A percentile compares a stretch with the other conserved stretches of the same genome.
Evolutionary conservation across 2,888 invertebrate species (phyloP).

Genomic region (Scaptomyza caliginosa): DNA sequence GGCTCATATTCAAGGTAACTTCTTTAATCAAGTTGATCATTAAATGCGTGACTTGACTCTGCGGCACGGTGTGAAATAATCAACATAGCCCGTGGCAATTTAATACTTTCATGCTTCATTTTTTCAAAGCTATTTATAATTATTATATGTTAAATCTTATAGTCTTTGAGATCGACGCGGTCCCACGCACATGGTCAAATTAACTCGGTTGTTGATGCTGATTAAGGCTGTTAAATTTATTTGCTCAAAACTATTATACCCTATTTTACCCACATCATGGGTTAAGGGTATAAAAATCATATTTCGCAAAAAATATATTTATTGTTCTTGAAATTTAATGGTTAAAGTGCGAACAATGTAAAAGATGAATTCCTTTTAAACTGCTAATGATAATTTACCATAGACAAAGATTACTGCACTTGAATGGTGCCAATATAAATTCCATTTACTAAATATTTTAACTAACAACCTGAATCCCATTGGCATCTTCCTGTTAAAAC

Average conservation of each 20-base stretch:
- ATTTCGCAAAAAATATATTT: conserved; percentile 10
- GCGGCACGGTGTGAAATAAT: conserved; percentile 15
- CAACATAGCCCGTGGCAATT: conserved; percentile 22
- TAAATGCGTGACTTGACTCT: conserved; percentile 9
- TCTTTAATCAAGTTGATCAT: conserved; percentile 20
- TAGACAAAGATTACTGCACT: neutral
- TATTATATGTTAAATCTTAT: no score
- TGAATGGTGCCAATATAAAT: neutral
- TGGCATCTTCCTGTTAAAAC: neutral
- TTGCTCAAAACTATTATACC: no score
- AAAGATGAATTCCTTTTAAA: neutral
- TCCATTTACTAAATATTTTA: neutral
- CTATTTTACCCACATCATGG: no score
- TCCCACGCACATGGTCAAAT: no score
- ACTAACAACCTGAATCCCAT: neutral
- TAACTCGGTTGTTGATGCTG: no score
- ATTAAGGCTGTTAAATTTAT: no score
- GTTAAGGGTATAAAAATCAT: conserved; percentile 12
- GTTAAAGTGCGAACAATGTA: neutral
- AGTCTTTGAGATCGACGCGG: no score
- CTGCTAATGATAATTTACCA: neutral
- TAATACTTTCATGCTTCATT: conserved; percentile 36
- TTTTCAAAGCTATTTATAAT: no score
- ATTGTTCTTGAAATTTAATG: neutral
- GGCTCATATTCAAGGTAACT: conserved; percentile 13